Evolutionary conservation across 2,888 invertebrate species (phyloP).

Genomic region (Andrena dorsata): DNA sequence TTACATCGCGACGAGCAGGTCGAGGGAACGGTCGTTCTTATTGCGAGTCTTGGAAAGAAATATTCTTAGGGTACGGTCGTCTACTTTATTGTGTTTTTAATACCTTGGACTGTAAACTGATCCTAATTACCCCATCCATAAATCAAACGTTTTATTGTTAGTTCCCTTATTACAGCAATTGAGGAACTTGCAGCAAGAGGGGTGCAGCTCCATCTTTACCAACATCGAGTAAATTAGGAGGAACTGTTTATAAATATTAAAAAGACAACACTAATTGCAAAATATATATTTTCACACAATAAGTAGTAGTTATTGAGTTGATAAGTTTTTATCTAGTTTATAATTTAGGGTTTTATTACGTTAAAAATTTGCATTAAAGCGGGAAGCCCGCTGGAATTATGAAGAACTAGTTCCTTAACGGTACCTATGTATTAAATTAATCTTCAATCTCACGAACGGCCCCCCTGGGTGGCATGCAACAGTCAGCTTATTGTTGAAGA

Average conservation of each 20-base stretch:
- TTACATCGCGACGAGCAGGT: background rate
- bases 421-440: background rate
- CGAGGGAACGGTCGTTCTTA: background rate
- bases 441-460: background rate
- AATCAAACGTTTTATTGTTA: background rate
- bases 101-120: background rate
- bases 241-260: too few species aligned
- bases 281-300: too few species aligned
- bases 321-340: too few species aligned
- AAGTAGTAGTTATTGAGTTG: too few species aligned
- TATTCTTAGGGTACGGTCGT: background rate
- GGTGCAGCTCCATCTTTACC: too few species aligned
- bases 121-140: background rate
- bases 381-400: background rate
- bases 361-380: too few species aligned
- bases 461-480: constrained; percentile 15
- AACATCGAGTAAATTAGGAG: too few species aligned
- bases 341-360: too few species aligned
- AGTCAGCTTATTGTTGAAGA: constrained; percentile 12
- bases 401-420: background rate
- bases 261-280: too few species aligned
- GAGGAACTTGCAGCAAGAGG: background rate
- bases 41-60: background rate
- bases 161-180: background rate
- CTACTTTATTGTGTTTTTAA: background rate